Conservation (phyloP, 2,888 invertebrate genomes). For the Agrotis puta region DNA sequence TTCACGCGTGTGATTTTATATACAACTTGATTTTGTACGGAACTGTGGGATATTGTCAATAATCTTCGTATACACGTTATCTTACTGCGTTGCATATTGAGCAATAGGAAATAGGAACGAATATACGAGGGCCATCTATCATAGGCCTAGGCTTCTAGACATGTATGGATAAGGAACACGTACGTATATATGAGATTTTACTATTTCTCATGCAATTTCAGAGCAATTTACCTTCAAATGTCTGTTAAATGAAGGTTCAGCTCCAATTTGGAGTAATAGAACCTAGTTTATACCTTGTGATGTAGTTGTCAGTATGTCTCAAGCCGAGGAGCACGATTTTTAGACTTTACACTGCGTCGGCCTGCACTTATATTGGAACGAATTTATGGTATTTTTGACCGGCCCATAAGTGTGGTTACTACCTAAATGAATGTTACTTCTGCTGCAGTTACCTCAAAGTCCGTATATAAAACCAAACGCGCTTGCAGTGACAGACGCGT, state of each 20-base stretch:
- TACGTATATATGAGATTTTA: neutral
- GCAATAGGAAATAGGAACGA: slow-evolving; percentile 25
- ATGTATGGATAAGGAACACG: neutral
- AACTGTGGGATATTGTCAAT: neutral
- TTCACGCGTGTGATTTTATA: slow-evolving; percentile 58
- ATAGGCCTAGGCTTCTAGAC: neutral
- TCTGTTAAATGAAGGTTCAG: too few species aligned
- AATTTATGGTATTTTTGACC: neutral
- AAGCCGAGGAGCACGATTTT: too few species aligned
- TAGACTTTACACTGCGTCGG: neutral
- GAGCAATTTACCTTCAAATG: neutral
- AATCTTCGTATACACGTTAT: slow-evolving; percentile 48
- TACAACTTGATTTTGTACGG: slow-evolving; percentile 21
- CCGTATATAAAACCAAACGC: slow-evolving; percentile 36
- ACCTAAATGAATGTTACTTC: neutral
- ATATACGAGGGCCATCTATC: neutral
- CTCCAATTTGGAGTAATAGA: too few species aligned
- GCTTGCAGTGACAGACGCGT: slow-evolving; percentile 3
- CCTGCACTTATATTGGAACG: neutral
- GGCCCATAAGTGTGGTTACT: neutral
- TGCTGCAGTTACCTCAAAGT: neutral
- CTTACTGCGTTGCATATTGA: slow-evolving; percentile 42
- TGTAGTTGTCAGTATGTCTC: too few species aligned
- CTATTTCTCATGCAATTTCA: neutral
- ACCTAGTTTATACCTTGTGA: too few species aligned